Evolutionary conservation across 1,140 invertebrate species (phyloP), one percentile per base, ranked within the genome.

Genomic region (Drosophila quadrilineata): DNA sequence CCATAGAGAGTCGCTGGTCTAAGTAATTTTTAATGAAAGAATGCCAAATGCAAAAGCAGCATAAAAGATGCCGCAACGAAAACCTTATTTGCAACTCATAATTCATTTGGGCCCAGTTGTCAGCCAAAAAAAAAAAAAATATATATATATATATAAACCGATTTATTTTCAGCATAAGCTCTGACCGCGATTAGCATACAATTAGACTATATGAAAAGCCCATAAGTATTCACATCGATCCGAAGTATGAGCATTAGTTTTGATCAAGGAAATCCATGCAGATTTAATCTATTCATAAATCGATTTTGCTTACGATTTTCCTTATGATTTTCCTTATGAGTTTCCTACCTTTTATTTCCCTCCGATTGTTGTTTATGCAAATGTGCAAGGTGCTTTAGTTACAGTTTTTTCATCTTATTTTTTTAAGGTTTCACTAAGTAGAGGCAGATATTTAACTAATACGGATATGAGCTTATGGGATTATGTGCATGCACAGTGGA

Each of bases 111-210:
- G 26, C 49, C 31, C 12, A n/a, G 31, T 69, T 68, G 71, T 60
- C n/a, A n/a, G n/a, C n/a, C n/a, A n/a, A n/a, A n/a, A n/a, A n/a
- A n/a, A n/a, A n/a, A n/a, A n/a, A n/a, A n/a, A n/a, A n/a, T n/a
- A n/a, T n/a, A n/a, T n/a, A n/a, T n/a, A 45, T 50, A 22, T 36
- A 17, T 31, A 6, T 22, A 24, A 19, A 33, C 14, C 53, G 77
- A 85, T 84, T 82, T 82, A 82, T 82, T 80, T 82, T 48, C 53
- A 58, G 49, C 49, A 68, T 54, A 41, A 28, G n/a, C n/a, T n/a
- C n/a, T n/a, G n/a, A n/a, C n/a, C 50, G 28, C 63, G 77, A 82
- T 82, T 82, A 82, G 64, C 76, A 82, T 82, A 82, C 76, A 82
- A 82, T 82, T 82, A 82, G 76, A 84, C 43, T 31, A 22, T 49